Evolutionary conservation across 1,140 invertebrate species (phyloP), one percentile per base, ranked within the genome.

Genomic region (Hyles euphorbiae): DNA sequence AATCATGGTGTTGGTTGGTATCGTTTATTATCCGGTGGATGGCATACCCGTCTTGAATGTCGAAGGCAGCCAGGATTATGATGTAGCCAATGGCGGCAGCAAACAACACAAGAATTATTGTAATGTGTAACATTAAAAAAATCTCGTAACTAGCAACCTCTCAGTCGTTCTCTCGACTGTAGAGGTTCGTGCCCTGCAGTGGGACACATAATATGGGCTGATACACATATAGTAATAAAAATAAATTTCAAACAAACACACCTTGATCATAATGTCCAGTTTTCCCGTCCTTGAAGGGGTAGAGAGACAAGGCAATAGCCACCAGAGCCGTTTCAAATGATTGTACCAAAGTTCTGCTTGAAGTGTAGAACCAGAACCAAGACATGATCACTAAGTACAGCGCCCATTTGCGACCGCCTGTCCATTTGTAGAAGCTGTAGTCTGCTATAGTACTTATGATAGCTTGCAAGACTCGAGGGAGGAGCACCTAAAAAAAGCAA

Each of bases 341-440:
- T 72, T 99, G 98, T 7, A 94, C 92, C 43, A 99, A 74, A 1
- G 97, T 98, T 45, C 97, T 89, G 2, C 95, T 94, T 0, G 93
- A 93, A 50, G 94, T 96, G 81, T 97, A 98, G 74, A 96, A 95
- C 91, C 95, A 95, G 76, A 97, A 98, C 94, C 96, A 98, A 53
- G 94, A 94, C 0, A 92, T 91, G 0, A 92, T 73, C 22, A 95
- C 89, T 8, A 91, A 81, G 62, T 93, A 93, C 1, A 94, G 58
- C 0, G 92, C 91, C 91, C 92, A 93, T 81, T 94, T 94, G 8
- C 90, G 92, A 32, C 85, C 89, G 2, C 91, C 91, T 0, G 91
- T 92, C 93, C 93, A 94, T 54, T 92, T 81, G 61, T 92, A 95
- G 71, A 95, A 95, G 51, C 91, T 91, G 68, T 94, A 93, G 75